A percentile compares a stretch with the other conserved stretches of the same genome.
These are phyloP conservation scores for Heteromormyrus szaboi DNA, from an alignment of 2,797 vertebrate species.

Conservation along the genomic window DNA sequence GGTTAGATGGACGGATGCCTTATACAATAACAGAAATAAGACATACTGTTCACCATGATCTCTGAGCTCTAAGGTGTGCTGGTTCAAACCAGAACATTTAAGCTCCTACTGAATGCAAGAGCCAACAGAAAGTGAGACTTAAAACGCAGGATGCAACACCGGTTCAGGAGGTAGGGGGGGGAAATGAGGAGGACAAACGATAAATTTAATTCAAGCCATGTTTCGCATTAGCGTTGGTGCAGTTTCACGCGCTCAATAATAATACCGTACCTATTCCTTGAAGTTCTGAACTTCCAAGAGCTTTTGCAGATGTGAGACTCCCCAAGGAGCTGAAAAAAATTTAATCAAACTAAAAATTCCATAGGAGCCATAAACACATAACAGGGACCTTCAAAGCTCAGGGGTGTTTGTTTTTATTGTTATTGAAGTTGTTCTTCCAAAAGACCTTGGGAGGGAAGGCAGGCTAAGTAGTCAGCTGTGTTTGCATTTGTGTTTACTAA, in stretches of 20 bases:
- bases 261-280: background rate
- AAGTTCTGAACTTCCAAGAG: slow-evolving; percentile 1
- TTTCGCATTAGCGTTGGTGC: background rate
- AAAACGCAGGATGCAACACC: background rate
- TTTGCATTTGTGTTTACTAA: slow-evolving; percentile 3
- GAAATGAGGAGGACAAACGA: background rate
- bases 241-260: background rate
- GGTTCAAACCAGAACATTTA: background rate
- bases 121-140: background rate
- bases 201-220: background rate
- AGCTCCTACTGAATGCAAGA: background rate
- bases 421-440: slow-evolving; percentile 3
- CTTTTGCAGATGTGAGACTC: background rate
- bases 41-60: background rate
- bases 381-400: background rate
- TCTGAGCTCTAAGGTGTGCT: background rate
- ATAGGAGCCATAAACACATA: background rate
- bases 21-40: background rate
- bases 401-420: background rate
- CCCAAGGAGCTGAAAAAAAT: background rate
- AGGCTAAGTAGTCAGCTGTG: background rate
- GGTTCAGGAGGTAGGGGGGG: background rate
- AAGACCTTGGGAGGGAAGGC: slow-evolving; percentile 22
- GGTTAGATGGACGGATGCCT: background rate
- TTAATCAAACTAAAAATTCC: slow-evolving; percentile 15